Evolutionary conservation across 2,888 invertebrate genomes (phyloP).

Genomic region (Tuta absoluta): DNA sequence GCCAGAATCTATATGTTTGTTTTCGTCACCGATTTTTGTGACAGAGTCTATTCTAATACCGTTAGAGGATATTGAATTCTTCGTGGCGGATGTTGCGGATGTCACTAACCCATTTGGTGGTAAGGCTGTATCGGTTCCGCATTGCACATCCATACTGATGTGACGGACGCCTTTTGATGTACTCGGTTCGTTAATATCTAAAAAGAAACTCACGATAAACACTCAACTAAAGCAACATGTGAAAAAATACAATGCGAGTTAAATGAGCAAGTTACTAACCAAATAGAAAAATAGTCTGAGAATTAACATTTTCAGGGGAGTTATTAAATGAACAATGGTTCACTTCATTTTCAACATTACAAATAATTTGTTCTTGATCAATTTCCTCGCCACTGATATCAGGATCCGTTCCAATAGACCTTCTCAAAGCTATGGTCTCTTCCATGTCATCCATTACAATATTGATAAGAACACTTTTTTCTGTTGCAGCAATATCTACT

Average conservation of each 20-base stretch:
- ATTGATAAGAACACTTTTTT: slow-evolving; percentile 55
- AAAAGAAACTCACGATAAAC: slow-evolving; percentile 31
- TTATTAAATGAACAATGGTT: slow-evolving; percentile 46
- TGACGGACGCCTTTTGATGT: slow-evolving; percentile 75
- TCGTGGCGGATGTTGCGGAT: slow-evolving; percentile 52
- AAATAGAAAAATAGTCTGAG: slow-evolving; percentile 63
- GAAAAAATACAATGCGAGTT: slow-evolving; percentile 9
- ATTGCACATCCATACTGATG: slow-evolving; percentile 65
- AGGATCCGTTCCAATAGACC: slow-evolving; percentile 57
- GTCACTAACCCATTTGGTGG: slow-evolving; percentile 46
- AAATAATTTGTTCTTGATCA: slow-evolving; percentile 46
- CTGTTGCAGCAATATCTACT: slow-evolving; percentile 46
- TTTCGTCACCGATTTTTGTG: slow-evolving; percentile 35
- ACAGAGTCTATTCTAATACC: slow-evolving; percentile 55
- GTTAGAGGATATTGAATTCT: slow-evolving; percentile 46
- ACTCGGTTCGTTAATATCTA: slow-evolving; percentile 74
- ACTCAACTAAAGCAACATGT: background rate
- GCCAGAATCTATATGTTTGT: slow-evolving; percentile 46
- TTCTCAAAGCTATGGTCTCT: slow-evolving; percentile 57
- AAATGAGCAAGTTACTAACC: slow-evolving; percentile 46
- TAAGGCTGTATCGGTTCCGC: slow-evolving; percentile 60
- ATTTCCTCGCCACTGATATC: slow-evolving; percentile 38
- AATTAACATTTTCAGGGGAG: slow-evolving; percentile 49
- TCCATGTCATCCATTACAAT: slow-evolving; percentile 56
- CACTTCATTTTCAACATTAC: slow-evolving; percentile 47